Evolutionary conservation across 2,888 invertebrate species (phyloP).

Genomic region (Nasonia oneida): DNA sequence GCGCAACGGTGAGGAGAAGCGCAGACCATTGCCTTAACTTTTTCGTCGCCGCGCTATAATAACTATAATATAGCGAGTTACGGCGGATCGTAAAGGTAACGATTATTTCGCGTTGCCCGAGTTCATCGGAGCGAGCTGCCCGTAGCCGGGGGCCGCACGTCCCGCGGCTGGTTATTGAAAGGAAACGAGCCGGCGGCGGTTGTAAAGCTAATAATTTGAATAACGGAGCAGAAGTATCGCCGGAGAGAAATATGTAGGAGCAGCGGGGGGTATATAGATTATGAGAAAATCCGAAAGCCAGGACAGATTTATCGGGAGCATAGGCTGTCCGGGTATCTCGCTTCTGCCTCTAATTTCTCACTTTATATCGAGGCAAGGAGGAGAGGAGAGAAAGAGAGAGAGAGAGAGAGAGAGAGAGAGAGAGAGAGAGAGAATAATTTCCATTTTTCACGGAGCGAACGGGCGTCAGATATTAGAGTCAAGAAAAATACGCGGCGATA

Average conservation of each 20-base stretch:
- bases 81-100: background rate
- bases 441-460: constrained; percentile 42
- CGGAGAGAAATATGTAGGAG: background rate
- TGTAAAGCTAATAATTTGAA: background rate
- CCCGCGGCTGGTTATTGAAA: background rate
- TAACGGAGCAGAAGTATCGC: background rate
- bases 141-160: no score
- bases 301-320: constrained; percentile 36
- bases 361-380: constrained; percentile 16
- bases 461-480: constrained; percentile 29
- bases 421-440: constrained; percentile 42
- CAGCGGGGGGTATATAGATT: background rate
- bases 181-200: background rate
- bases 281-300: background rate
- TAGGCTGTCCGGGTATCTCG: constrained; percentile 30
- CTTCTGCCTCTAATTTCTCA: constrained; percentile 42
- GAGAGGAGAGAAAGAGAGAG: constrained; percentile 1
- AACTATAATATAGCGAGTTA: background rate
- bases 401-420: background rate
- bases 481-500: constrained; percentile 37
- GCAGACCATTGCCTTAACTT: no score
- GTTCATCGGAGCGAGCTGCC: no score
- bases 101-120: background rate
- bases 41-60: no score
- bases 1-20: no score